phyloP scores from a whole-genome alignment of 1,140 invertebrate species.

The Cyclargus thomasi region DNA sequence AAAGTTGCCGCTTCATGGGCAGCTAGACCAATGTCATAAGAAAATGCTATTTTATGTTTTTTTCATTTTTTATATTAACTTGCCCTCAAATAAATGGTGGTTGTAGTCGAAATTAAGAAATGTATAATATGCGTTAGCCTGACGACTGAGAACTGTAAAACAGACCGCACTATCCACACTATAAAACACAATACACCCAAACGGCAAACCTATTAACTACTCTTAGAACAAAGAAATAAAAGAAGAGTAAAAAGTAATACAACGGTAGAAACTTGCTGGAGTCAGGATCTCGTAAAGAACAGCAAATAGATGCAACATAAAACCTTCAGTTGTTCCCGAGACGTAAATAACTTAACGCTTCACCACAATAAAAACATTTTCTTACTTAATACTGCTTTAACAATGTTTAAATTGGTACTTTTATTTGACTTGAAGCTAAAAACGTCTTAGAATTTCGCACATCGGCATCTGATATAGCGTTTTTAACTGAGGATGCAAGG shows the following conservation, averaged over 20 bases:
- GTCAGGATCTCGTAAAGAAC: constrained; percentile 8
- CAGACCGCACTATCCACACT: background rate
- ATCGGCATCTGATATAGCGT: background rate
- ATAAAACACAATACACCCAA: background rate
- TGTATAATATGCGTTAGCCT: too few species aligned
- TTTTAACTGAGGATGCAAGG: background rate
- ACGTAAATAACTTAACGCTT: constrained; percentile 13
- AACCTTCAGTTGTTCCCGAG: constrained; percentile 10
- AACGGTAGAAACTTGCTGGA: background rate
- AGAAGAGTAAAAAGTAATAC: constrained; percentile 8
- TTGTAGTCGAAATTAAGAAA: too few species aligned
- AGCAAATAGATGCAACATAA: constrained; percentile 11
- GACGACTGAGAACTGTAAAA: background rate
- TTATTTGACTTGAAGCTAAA: background rate
- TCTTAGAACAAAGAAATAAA: constrained; percentile 12
- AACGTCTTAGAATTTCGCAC: background rate
- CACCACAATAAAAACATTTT: constrained; percentile 5
- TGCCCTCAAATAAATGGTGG: too few species aligned
- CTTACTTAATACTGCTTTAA: background rate
- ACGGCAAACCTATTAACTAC: constrained; percentile 9
- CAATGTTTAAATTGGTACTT: background rate
- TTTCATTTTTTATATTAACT: too few species aligned
- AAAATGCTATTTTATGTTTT: too few species aligned
- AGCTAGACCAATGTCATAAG: too few species aligned
- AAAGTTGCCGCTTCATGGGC: too few species aligned